phyloP scores from a whole-genome alignment of 2,113 vertebrate species.

The Camelus bactrianus region DNA sequence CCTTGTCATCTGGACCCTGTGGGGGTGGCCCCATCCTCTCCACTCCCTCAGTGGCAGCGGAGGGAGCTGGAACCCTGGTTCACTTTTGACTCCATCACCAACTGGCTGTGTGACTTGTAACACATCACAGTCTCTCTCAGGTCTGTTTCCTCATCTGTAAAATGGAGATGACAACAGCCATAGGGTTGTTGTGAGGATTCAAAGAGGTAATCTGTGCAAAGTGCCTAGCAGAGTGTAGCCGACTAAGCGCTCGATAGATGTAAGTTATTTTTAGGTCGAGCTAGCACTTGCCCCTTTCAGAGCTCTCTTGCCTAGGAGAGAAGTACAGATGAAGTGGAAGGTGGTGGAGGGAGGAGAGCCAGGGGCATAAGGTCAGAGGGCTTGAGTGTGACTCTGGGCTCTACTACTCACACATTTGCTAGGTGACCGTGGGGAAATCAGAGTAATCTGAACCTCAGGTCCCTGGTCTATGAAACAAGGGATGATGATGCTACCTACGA shows the following conservation, averaged over 20 bases:
- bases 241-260: conserved; percentile 54
- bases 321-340: background rate
- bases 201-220: conserved; percentile 60
- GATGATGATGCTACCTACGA: background rate
- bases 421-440: background rate
- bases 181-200: conserved; percentile 41
- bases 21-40: background rate
- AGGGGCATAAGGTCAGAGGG: background rate
- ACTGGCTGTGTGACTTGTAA: background rate
- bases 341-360: background rate
- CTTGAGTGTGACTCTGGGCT: background rate
- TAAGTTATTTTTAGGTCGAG: conserved; percentile 71
- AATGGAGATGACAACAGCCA: background rate
- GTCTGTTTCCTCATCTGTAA: conserved; percentile 47
- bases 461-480: background rate
- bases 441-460: background rate
- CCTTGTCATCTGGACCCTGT: background rate
- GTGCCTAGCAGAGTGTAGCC: conserved; percentile 60
- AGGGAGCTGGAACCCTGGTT: background rate
- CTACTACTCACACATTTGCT: background rate
- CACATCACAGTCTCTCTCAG: background rate
- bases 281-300: conserved; percentile 15
- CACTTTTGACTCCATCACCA: background rate
- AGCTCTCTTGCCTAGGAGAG: conserved; percentile 39
- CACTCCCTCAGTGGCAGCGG: background rate